Percentiles rank a stretch among this genome's conserved stretches.
Evolutionary conservation across 2,888 invertebrate genomes (phyloP).

Genomic region (Phengaris arion): DNA sequence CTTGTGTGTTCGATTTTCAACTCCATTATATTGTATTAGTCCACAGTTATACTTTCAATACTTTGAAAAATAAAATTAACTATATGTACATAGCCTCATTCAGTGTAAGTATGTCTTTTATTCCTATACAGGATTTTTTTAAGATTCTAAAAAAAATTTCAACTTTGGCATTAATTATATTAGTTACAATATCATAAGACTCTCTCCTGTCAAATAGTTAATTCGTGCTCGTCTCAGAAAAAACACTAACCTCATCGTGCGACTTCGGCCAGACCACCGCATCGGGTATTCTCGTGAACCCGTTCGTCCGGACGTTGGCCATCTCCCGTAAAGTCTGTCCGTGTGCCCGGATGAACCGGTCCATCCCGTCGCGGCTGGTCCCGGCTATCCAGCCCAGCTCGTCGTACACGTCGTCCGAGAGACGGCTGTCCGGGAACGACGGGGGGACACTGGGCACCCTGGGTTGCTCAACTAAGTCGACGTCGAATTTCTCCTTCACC

Average conservation of each 20-base stretch:
- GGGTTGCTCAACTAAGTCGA: constrained; percentile 73
- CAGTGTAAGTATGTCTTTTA: no score
- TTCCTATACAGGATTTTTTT: no score
- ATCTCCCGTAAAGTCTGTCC: constrained; percentile 97
- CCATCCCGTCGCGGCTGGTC: constrained; percentile 84
- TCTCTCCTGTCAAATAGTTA: no score
- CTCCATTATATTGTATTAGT: no score
- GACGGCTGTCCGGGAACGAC: constrained; percentile 83
- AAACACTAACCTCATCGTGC: constrained; percentile 83
- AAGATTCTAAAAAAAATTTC: no score
- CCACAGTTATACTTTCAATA: no score
- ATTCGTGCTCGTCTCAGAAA: no score
- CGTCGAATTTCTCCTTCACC: constrained; percentile 86
- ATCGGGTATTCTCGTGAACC: constrained; percentile 93
- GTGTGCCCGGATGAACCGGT: constrained; percentile 92
- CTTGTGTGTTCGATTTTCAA: no score
- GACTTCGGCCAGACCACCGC: constrained; percentile 94
- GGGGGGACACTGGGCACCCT: constrained; percentile 78
- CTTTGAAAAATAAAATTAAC: no score
- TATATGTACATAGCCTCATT: no score
- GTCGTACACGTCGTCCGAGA: constrained; percentile 80
- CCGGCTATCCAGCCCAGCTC: constrained; percentile 72
- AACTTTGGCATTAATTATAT: no score
- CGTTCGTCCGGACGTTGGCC: constrained; percentile 85
- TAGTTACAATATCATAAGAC: no score